phyloP scores from a whole-genome alignment of 2,113 vertebrate species.

The Montifringilla adamsi region DNA sequence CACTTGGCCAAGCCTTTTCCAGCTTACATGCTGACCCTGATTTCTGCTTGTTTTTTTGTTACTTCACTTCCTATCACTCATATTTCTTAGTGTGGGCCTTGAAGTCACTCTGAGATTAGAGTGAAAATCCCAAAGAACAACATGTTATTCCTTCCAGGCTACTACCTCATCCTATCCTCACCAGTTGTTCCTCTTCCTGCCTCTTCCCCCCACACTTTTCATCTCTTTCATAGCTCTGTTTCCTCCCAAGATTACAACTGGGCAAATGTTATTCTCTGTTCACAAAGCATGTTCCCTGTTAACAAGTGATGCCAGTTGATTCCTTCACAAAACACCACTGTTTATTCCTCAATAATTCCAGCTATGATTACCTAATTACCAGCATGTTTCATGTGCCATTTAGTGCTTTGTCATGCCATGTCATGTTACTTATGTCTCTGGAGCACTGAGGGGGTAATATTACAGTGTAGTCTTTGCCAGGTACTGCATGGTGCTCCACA shows the following conservation, averaged over 20 bases:
- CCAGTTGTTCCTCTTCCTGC: neutral
- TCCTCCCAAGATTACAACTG: neutral
- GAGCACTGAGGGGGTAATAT: neutral
- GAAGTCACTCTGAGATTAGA: neutral
- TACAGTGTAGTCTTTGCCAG: neutral
- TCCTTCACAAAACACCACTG: neutral
- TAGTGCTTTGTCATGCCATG: neutral
- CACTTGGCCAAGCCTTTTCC: neutral
- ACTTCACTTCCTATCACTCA: neutral
- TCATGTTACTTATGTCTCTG: neutral
- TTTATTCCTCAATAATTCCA: neutral
- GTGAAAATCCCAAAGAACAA: neutral
- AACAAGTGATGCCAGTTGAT: neutral
- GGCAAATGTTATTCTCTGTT: neutral
- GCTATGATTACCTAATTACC: constrained; percentile 3
- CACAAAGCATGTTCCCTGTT: neutral
- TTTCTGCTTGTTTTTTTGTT: neutral
- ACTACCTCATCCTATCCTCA: fast-evolving
- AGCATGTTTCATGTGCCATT: neutral
- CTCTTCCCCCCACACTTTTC: neutral
- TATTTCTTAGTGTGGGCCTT: neutral
- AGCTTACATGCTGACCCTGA: fast-evolving
- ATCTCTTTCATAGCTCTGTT: neutral
- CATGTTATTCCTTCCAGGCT: neutral
- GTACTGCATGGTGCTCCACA: neutral